phyloP scores from a whole-genome alignment of 2,797 vertebrate species.

The Mormyrops boulengeri region DNA sequence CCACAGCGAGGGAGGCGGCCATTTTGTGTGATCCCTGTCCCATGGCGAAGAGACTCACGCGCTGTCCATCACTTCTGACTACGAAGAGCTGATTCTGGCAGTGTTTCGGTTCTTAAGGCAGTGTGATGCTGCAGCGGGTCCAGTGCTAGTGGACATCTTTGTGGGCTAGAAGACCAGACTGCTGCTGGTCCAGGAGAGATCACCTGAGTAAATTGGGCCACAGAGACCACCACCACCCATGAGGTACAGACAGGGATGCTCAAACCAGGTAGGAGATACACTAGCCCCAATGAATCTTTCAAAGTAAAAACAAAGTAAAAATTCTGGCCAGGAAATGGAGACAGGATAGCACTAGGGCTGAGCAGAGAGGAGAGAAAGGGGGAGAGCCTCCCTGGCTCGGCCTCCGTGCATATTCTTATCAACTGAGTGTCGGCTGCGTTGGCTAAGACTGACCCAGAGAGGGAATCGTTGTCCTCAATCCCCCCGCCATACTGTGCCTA shows the following conservation, averaged over 20 bases:
- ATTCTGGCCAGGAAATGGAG: neutral
- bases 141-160: neutral
- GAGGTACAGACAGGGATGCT: neutral
- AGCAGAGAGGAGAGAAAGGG: constrained; percentile 18
- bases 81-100: neutral
- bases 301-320: neutral
- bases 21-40: neutral
- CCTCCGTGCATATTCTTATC: constrained; percentile 42
- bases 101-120: neutral
- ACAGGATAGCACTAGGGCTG: constrained; percentile 25
- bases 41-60: neutral
- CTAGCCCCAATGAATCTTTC: neutral
- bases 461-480: constrained; percentile 65
- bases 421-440: constrained; percentile 47
- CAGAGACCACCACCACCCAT: neutral
- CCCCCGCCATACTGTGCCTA: constrained; percentile 44
- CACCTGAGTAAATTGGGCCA: neutral
- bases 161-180: neutral
- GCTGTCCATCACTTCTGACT: neutral
- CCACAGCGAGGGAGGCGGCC: neutral
- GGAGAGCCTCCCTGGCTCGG: neutral
- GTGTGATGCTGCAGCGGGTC: neutral
- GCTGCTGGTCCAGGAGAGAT: neutral
- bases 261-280: neutral
- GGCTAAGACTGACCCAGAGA: constrained; percentile 55